A percentile compares a stretch with the other conserved stretches of the same genome.
Conservation (phyloP, 2,888 invertebrate genomes). For the Lithodes maja region DNA sequence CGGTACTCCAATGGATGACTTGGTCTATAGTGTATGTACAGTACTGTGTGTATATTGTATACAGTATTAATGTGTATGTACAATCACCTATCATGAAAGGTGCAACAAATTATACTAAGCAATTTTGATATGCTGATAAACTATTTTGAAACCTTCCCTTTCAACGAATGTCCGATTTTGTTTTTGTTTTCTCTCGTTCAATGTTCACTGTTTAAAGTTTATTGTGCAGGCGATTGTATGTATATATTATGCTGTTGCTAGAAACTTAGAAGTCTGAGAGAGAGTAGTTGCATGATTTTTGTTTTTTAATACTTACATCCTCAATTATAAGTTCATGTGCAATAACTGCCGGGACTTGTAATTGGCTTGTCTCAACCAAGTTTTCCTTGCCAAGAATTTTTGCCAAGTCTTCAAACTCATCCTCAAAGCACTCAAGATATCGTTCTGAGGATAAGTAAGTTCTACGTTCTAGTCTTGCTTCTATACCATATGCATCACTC, state of each 20-base stretch:
- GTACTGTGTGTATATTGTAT: too few relatives aligned
- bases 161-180: not conserved
- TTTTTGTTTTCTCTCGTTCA: not conserved
- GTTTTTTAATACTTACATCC: conserved; percentile 22
- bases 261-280: too few relatives aligned
- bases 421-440: conserved; percentile 83
- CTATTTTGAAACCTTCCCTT: not conserved
- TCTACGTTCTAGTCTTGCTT: conserved; percentile 76
- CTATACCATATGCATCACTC: conserved; percentile 58
- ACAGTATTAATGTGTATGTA: too few relatives aligned
- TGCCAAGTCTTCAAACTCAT: conserved; percentile 76
- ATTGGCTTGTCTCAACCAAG: conserved; percentile 78
- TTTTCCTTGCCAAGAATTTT: conserved; percentile 79
- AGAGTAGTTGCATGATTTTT: too few relatives aligned
- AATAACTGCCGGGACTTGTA: conserved; percentile 81
- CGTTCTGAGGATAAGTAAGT: conserved; percentile 81
- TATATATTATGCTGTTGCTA: too few relatives aligned
- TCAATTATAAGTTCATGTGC: conserved; percentile 53
- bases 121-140: too few relatives aligned
- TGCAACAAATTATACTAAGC: too few relatives aligned
- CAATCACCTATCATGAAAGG: too few relatives aligned
- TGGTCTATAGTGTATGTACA: too few relatives aligned
- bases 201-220: too few relatives aligned
- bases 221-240: not conserved
- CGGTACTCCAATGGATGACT: too few relatives aligned